Evolutionary conservation across 2,113 vertebrate species (phyloP).

Genomic region (Poicephalus meyeri): DNA sequence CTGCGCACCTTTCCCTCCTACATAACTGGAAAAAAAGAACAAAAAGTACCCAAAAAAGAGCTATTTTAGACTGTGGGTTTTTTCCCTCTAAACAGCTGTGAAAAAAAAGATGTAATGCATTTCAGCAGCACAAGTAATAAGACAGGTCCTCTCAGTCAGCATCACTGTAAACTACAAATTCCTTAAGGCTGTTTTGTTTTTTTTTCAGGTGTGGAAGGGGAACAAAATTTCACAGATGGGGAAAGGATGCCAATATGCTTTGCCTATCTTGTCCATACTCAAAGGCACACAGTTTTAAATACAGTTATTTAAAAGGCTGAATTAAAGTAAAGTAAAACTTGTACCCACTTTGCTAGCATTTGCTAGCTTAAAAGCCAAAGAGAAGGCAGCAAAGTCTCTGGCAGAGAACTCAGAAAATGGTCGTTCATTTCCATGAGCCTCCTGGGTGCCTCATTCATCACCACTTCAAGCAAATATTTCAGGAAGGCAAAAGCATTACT

Average conservation of each 20-base stretch:
- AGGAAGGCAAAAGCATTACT: background rate
- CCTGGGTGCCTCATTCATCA: background rate
- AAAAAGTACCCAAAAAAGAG: background rate
- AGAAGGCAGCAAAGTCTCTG: background rate
- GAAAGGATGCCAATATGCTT: background rate
- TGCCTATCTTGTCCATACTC: background rate
- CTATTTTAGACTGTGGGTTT: fast-evolving
- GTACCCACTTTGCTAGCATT: background rate
- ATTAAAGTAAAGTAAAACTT: background rate
- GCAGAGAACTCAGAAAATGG: background rate
- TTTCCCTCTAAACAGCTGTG: background rate
- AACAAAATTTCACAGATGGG: background rate
- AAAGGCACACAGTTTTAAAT: background rate
- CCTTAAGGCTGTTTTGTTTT: background rate
- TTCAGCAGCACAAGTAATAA: background rate
- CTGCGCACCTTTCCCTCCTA: background rate
- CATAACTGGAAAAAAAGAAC: background rate
- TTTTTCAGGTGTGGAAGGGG: background rate
- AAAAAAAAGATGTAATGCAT: background rate
- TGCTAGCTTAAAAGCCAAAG: background rate
- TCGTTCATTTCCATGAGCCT: background rate
- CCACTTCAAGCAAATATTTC: background rate
- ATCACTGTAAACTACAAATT: background rate
- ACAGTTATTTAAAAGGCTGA: background rate
- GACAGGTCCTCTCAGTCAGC: background rate